These are phyloP conservation scores for Brachionus plicatilis DNA, from an alignment of 1,140 invertebrate genomes.

Conservation along the genomic window DNA sequence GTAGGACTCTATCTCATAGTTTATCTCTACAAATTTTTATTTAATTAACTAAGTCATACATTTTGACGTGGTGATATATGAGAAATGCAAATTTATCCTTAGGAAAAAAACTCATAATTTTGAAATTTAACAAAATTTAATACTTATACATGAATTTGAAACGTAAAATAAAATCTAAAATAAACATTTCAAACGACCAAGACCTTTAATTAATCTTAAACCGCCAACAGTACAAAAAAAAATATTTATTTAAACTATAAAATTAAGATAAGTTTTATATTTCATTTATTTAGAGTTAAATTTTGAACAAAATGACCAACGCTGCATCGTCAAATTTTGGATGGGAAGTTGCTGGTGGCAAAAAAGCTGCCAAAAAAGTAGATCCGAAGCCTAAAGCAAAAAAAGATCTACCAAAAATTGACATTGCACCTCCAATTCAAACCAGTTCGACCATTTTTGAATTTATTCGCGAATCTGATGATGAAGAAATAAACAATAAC, in stretches of 20 bases:
- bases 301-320: not conserved
- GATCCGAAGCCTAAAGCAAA: not conserved
- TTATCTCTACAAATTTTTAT: no score
- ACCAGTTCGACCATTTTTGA: not conserved
- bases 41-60: not conserved
- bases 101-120: not conserved
- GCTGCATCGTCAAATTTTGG: not conserved
- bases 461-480: not conserved
- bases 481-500: constrained; percentile 31
- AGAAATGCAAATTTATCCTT: not conserved
- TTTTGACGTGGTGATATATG: not conserved
- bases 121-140: not conserved
- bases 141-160: not conserved
- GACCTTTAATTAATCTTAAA: constrained; percentile 15
- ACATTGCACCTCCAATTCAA: not conserved
- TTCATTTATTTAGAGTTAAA: not conserved
- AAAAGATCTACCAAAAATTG: constrained; percentile 6
- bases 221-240: constrained; percentile 29
- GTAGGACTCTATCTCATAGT: no score
- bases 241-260: not conserved
- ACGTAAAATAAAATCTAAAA: not conserved
- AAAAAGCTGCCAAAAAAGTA: not conserved
- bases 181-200: constrained; percentile 3
- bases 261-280: not conserved
- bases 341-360: constrained; percentile 11